Evolutionary conservation across 2,888 invertebrate genomes (phyloP), one percentile per base, ranked within the genome.

Genomic region (Ceramica pisi): DNA sequence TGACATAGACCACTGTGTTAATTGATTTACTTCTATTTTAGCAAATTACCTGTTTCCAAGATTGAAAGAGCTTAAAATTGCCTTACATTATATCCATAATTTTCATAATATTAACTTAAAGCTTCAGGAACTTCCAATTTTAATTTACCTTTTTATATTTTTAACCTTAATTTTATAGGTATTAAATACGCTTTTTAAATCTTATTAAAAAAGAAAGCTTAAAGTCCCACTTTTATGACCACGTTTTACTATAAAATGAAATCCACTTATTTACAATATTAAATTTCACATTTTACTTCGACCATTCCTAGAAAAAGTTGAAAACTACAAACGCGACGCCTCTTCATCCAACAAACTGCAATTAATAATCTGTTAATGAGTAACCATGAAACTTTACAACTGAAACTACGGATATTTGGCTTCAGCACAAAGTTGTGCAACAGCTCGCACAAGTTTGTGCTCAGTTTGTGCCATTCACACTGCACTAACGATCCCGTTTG

Each of bases 401-500:
- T 60, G 48, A 31, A 55, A 56, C 60, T 71, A 2, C 26, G 21
- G 41, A 41, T 63, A 55, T 75, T 81, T 61, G 66, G 59, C 53
- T 63, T 55, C 56, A 46, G 50, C 53, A 55, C 56, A 12, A 57
- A 77, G 23, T 78, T 66, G 51, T 59, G 53, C 73, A 53, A 31
- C 71, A 72, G 62, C 59, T 71, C 60, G 60, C 65, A 61, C n/a
- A 53, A 61, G 68, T 81, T 68, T 21, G 69, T 60, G 70, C 16
- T 60, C 19, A 46, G 48, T 56, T 53, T 50, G 31, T 51, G 82
- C 68, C 67, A 77, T 80, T 73, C 67, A 65, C 50, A 26, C 21
- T 31, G 62, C 71, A 57, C 76, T 82, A 82, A 84, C 70, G 82
- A 81, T 50, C 61, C 35, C 50, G 57, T 56, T 78, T 83, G 83